Evolutionary conservation across 2,797 vertebrate genomes (phyloP), one percentile per base, ranked within the genome.

Genomic region (Aulostomus chinensis): DNA sequence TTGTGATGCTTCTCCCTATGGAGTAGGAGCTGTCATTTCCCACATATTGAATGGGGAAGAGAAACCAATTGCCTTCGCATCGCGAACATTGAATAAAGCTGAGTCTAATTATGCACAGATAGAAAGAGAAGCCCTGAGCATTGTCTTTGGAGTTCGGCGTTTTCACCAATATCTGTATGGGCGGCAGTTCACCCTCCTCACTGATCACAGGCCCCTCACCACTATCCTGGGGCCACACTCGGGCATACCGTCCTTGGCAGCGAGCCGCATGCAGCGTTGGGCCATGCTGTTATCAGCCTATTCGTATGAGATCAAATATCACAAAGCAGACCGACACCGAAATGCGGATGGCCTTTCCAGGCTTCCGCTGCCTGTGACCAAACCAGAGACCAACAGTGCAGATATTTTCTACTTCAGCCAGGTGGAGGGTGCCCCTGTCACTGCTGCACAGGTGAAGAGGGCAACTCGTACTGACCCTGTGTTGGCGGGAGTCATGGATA

Each of bases 251-350:
- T 48, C 31, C 2, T 11, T 60, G 0, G 43, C 57, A 6, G 45
- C 29, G 1, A 12, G 8, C 0, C 0, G 13, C 1, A 6, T 68
- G 9, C 53, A 62, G 7, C 5, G 36, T 1, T 58, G 58, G 60
- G 28, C 37, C 0, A 11, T 72, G 35, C 11, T 71, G 8, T 46
- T 61, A 9, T 55, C 38, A 2, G 45, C 16, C 3, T 52, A 69
- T 4, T 9, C 14, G 1, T 52, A 61, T n/a, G 47, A 58, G 35
- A 53, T 53, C 4, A 62, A 53, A 11, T 58, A 58, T 30, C 4
- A 9, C 1, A 58, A 36, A 9, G n/a, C 46, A 7, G 52, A 66
- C 0, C 6, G 2, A 0, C 38, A 61, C 5, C 28, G 35, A 13
- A 56, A 51, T 7, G 28, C 38, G 4, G 43, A 56, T 30, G 50